A percentile compares a stretch with the other conserved stretches of the same genome.
Evolutionary conservation across 2,113 vertebrate species (phyloP).

Genomic region (Bubo scandiacus): DNA sequence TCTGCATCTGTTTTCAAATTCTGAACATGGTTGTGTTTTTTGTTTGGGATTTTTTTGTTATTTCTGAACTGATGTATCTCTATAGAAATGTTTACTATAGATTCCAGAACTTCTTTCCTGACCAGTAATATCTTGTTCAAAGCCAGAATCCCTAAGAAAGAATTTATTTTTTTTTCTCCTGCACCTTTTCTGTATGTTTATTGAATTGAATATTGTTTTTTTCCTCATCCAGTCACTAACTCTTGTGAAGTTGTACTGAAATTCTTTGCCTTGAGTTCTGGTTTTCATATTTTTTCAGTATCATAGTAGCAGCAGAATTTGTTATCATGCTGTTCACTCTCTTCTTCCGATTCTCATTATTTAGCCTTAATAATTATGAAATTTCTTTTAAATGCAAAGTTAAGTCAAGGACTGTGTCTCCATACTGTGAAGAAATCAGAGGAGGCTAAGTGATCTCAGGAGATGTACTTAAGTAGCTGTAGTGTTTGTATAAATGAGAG

Average conservation of each 20-base stretch:
- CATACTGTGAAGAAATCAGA: neutral
- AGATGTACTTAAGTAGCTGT: constrained; percentile 10
- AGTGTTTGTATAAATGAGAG: neutral
- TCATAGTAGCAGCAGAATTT: neutral
- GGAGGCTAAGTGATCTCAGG: constrained; percentile 13
- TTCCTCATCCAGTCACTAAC: neutral
- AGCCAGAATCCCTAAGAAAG: neutral
- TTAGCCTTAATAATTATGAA: neutral
- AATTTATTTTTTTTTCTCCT: neutral
- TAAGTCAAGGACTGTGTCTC: neutral
- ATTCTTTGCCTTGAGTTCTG: neutral
- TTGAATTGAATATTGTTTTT: neutral
- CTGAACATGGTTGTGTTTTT: neutral
- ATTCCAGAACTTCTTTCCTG: neutral
- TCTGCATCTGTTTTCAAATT: neutral
- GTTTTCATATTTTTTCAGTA: neutral
- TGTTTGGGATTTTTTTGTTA: neutral
- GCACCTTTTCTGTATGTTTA: neutral
- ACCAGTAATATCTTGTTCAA: neutral
- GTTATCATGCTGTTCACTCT: neutral
- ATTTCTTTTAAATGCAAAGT: neutral
- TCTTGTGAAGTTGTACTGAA: neutral
- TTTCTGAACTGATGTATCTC: neutral
- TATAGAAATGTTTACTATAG: neutral
- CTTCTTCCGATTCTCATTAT: neutral